A percentile compares a stretch with the other conserved stretches of the same genome.
These are phyloP conservation scores for Epinephelus malabaricus DNA, from an alignment of 2,797 vertebrate species.

Conservation along the genomic window DNA sequence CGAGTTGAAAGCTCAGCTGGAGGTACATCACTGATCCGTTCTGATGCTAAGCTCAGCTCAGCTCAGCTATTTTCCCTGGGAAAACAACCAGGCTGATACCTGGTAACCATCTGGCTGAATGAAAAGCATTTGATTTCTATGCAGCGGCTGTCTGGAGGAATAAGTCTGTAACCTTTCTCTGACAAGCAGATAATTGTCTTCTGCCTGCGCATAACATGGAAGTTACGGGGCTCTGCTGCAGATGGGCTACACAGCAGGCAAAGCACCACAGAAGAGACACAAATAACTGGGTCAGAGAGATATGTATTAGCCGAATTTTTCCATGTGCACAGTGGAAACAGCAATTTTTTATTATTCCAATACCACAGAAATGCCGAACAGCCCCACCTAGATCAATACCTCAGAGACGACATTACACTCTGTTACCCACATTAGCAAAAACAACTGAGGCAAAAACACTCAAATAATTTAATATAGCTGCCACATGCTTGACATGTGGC, in stretches of 20 bases:
- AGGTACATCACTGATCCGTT: conserved; percentile 46
- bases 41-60: conserved; percentile 45
- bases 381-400: conserved; percentile 42
- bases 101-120: conserved; percentile 33
- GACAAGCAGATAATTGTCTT: conserved; percentile 41
- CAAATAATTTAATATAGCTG: conserved; percentile 45
- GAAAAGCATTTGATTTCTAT: conserved; percentile 24
- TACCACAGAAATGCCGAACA: background rate
- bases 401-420: conserved; percentile 20
- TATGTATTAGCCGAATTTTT: conserved; percentile 30
- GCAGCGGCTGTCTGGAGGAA: conserved; percentile 16
- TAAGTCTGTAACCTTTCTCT: conserved; percentile 30
- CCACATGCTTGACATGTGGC: conserved; percentile 48
- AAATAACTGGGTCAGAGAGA: conserved; percentile 26
- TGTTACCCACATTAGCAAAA: conserved; percentile 21
- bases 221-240: conserved; percentile 21
- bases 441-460: conserved; percentile 51
- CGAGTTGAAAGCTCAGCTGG: conserved; percentile 54
- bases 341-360: conserved; percentile 1
- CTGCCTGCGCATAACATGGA: conserved; percentile 1
- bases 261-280: conserved; percentile 15
- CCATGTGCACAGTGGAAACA: conserved; percentile 19
- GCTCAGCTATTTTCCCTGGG: conserved; percentile 35
- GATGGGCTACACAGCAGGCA: conserved; percentile 13
- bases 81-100: conserved; percentile 33